phyloP scores from a whole-genome alignment of 1,140 invertebrate species.

The Drosophila azteca region DNA sequence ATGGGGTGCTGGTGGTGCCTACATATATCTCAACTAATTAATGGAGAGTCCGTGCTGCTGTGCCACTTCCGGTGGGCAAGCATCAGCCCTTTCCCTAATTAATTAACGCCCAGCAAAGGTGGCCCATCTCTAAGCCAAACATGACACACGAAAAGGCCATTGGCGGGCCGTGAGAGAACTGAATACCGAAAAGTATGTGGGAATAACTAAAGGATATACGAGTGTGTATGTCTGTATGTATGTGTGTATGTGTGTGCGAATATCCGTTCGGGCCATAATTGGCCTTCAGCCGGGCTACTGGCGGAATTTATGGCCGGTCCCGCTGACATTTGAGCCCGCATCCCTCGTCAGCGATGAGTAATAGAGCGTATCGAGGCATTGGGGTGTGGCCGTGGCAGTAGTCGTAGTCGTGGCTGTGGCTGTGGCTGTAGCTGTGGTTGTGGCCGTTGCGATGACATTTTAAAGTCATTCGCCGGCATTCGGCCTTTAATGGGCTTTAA shows the following conservation, averaged over 20 bases:
- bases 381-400: constrained; percentile 36
- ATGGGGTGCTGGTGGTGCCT: too few species aligned
- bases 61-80: background rate
- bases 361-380: constrained; percentile 13
- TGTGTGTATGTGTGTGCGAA: constrained; percentile 3
- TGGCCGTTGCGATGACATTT: constrained; percentile 51
- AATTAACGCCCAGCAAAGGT: constrained; percentile 65
- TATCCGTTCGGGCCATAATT: constrained; percentile 39
- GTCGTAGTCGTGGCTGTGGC: background rate
- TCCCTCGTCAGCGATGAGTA: constrained; percentile 61
- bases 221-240: constrained; percentile 2
- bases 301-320: constrained; percentile 62
- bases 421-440: too few species aligned
- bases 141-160: constrained; percentile 49
- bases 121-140: constrained; percentile 31
- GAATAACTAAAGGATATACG: background rate
- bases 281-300: constrained; percentile 41
- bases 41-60: background rate
- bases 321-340: constrained; percentile 69
- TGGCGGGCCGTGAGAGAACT: background rate
- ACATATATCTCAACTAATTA: constrained; percentile 1
- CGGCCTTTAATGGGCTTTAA: constrained; percentile 69
- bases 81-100: constrained; percentile 41
- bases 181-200: too few species aligned
- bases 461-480: constrained; percentile 56